Percentiles rank a stretch among this genome's conserved stretches.
Evolutionary conservation across 2,888 invertebrate genomes (phyloP).

Genomic region (Heliconius hortense): DNA sequence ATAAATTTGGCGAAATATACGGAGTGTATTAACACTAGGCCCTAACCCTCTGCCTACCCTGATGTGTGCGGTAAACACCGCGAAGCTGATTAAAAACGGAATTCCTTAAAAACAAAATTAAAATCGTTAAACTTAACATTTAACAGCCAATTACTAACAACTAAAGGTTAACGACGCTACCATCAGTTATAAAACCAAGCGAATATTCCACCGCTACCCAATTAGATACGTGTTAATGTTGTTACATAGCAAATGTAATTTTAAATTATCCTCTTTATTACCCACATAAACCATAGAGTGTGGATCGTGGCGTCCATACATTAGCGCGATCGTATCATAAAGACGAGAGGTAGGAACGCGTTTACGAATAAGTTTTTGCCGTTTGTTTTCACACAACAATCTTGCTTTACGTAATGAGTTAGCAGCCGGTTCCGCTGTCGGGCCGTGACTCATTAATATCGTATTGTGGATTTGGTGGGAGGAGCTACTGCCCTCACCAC

Average conservation of each 20-base stretch:
- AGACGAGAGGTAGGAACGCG: slow-evolving; percentile 65
- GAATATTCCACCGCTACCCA: slow-evolving; percentile 44
- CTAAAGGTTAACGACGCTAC: slow-evolving; percentile 34
- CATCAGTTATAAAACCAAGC: slow-evolving; percentile 29
- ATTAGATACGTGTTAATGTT: slow-evolving; percentile 58
- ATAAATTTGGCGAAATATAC: no score
- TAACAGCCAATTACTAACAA: slow-evolving; percentile 22
- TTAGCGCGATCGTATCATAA: slow-evolving; percentile 70
- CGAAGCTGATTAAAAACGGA: background rate
- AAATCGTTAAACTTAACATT: background rate
- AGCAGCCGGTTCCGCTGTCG: slow-evolving; percentile 64
- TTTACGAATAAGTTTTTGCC: slow-evolving; percentile 59
- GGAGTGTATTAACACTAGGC: no score
- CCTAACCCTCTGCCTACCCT: no score
- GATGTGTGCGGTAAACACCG: no score
- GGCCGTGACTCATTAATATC: slow-evolving; percentile 70
- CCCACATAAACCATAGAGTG: slow-evolving; percentile 62
- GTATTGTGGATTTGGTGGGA: slow-evolving; percentile 80
- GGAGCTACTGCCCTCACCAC: slow-evolving; percentile 65
- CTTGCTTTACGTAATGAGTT: slow-evolving; percentile 73
- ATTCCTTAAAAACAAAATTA: background rate
- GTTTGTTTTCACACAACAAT: slow-evolving; percentile 77
- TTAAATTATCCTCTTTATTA: slow-evolving; percentile 74
- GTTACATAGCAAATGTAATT: slow-evolving; percentile 70
- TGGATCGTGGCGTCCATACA: slow-evolving; percentile 68